Evolutionary conservation across 2,113 vertebrate genomes (phyloP), one percentile per base, ranked within the genome.

Genomic region (Hystrix cristata): DNA sequence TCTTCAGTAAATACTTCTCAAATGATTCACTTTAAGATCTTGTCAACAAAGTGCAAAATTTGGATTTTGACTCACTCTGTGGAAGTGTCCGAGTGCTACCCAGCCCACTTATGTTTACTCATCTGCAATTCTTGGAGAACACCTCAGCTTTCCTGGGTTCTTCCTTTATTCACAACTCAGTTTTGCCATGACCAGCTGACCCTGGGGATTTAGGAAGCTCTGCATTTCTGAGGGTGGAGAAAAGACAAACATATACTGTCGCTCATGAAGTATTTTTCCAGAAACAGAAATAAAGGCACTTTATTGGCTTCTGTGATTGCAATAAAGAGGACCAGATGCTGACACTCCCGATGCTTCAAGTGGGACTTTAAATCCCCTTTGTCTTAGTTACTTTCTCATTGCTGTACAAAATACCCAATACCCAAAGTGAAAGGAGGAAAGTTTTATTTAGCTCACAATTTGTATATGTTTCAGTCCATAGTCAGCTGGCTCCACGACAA

Each of bases 1-100:
- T 80, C 95, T 90, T 15, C 91, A 94, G 76, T 81, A 87, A 86
- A 95, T 81, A 34, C n/a, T 92, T 95, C 79, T 95, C 90, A 29
- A 85, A 95, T 95, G 96, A 97, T 78, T 92, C n/a, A 19, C 14
- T 60, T 90, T 53, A 89, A 48, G 55, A 85, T 60, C 51, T 12
- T 34, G 29, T 94, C 60, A 95, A 95, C 79, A 88, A 55, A 85
- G 57, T 1, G 3, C 74, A 87, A 72, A 7, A 69, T 71, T 91
- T 87, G 88, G 71, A 64, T 57, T 87, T 97, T 82, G 74, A 55
- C 21, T 69, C 72, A 46, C 64, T 72, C 74, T 57, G 3, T 90
- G 90, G 94, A 96, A 90, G 93, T 3, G 9, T 86, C 89, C 76
- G 74, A 93, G 53, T 80, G 72, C 27, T 48, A 43, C 67, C 83